Evolutionary conservation across 2,113 vertebrate species (phyloP).

Genomic region (Neodontobutis hainanensis): DNA sequence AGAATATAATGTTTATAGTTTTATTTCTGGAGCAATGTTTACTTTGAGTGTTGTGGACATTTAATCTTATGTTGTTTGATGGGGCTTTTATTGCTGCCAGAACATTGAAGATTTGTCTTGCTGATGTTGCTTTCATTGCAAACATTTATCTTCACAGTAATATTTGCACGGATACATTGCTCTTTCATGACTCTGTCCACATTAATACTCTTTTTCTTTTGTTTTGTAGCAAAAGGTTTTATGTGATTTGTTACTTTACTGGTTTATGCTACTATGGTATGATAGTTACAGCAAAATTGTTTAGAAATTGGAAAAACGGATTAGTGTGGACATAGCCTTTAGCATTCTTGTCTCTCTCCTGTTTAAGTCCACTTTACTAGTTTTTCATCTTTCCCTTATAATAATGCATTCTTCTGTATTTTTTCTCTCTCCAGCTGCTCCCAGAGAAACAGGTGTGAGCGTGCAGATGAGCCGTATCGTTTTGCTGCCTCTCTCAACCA

Average conservation of each 20-base stretch:
- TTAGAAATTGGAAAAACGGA: no score
- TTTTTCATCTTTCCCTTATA: background rate
- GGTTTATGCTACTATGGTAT: no score
- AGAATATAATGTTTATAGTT: background rate
- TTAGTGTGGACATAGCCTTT: no score
- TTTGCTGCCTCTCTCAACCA: slow-evolving; percentile 87
- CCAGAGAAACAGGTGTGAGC: slow-evolving; percentile 87
- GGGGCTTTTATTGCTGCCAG: slow-evolving; percentile 23
- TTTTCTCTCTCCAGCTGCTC: slow-evolving; percentile 82
- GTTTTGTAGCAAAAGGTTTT: background rate
- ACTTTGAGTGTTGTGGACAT: slow-evolving; percentile 5
- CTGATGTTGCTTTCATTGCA: background rate
- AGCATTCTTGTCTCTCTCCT: no score
- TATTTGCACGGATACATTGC: background rate
- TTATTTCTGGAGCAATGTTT: slow-evolving; percentile 10
- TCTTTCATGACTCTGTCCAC: background rate
- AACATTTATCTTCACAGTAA: background rate
- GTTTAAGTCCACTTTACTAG: no score
- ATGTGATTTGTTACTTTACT: no score
- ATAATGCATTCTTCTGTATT: background rate
- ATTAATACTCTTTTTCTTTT: background rate
- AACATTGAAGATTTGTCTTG: slow-evolving; percentile 15
- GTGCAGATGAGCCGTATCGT: slow-evolving; percentile 87
- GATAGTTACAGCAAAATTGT: no score
- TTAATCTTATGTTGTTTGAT: slow-evolving; percentile 15